Evolutionary conservation across 2,113 vertebrate species (phyloP).

Genomic region (Larimichthys polyactis): DNA sequence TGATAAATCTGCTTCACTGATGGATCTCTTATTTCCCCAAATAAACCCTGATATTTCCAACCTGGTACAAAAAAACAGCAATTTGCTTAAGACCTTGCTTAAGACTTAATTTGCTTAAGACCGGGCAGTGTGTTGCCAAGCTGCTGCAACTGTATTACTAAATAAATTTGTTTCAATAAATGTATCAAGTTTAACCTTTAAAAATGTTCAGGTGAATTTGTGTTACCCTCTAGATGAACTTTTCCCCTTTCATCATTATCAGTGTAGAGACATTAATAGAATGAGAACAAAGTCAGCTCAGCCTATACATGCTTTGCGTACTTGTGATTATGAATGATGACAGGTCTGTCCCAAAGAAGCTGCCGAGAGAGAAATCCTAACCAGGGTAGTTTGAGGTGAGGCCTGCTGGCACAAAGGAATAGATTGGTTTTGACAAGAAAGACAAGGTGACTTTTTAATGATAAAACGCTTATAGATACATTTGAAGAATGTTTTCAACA

Average conservation of each 20-base stretch:
- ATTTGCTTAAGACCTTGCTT: too few relatives aligned
- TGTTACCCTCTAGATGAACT: not conserved
- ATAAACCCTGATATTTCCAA: not conserved
- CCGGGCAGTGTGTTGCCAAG: not conserved
- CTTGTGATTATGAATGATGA: conserved; percentile 22
- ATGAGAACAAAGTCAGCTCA: conserved; percentile 19
- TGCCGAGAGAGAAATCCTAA: conserved; percentile 8
- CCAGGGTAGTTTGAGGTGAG: not conserved
- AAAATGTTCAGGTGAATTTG: not conserved
- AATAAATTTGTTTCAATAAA: not conserved
- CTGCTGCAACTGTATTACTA: not conserved
- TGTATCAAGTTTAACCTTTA: not conserved
- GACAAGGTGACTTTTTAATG: conserved; percentile 4
- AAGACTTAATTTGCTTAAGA: too few relatives aligned
- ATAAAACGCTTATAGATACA: not conserved
- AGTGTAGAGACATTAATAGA: conserved; percentile 1
- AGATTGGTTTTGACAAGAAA: conserved; percentile 25
- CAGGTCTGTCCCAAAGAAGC: conserved; percentile 1
- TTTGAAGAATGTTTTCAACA: not conserved
- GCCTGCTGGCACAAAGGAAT: not conserved
- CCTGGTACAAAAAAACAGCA: not conserved
- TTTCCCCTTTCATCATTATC: not conserved
- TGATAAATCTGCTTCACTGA: not conserved
- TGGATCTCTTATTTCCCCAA: not conserved
- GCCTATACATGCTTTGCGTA: not conserved